Base-by-base conservation (phyloP, 2,113 vertebrate species). In the Anser cygnoides region DNA sequence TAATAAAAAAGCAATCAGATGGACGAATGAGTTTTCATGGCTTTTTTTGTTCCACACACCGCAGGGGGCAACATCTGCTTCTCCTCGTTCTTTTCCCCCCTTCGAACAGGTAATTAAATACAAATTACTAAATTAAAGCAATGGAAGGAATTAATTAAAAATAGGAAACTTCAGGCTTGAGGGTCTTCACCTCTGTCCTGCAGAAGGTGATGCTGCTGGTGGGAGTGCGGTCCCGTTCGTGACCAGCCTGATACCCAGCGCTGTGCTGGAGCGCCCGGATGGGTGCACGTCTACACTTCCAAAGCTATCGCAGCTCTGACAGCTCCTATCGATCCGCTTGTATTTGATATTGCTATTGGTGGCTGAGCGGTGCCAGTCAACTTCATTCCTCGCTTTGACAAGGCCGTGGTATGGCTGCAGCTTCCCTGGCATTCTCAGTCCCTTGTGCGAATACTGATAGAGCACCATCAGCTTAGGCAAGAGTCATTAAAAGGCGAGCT, bases 191-290 rank as follows among this genome's bases (percentile, higher is more conserved):
- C 54, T 43, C 25, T 59, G 43, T 50, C 65, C 65, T 87, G 17
- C 5, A 1, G 5, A 29, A 75, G 80, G 65, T 72, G 46, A 0
- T 1, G 4, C 10, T 3, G 39, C 39, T 0, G 1, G 18, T 13
- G 43, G 26, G 37, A 78, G 13, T 0, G 1, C 0, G 3, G 44
- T 52, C 26, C 63, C 6, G 9, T 37, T 3, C 1, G 21, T 1
- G 8, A 8, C 62, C 1, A 0, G 6, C 31, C 16, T 1, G 6
- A 4, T 4, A 7, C 0, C 52, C 0, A 0, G 5, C 8, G 3
- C 22, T 28, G 20, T 22, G 49, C 7, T 57, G 43, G 58, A 77
- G 29, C 10, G 2, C 35, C 21, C 17, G 25, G 14, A 12, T 6
- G 78, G 70, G 61, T 9, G 14, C 65, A 31, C 0, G 0, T 54